Evolutionary conservation across 2,888 invertebrate genomes (phyloP).

Genomic region (Sphaeridia pumilis): DNA sequence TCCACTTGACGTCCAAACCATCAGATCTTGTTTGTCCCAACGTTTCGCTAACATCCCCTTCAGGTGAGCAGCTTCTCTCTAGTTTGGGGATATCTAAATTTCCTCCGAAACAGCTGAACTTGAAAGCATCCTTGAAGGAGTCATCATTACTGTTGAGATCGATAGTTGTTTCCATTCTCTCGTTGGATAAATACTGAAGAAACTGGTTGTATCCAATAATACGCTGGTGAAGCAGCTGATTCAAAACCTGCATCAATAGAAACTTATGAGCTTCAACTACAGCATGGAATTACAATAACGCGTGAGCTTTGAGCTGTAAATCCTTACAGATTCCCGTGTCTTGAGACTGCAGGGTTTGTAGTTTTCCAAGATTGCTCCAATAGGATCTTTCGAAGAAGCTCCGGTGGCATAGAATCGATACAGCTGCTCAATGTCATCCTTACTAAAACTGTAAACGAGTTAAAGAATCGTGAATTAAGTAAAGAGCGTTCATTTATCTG

Average conservation of each 20-base stretch:
- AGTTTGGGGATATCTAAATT: background rate
- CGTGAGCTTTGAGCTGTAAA: background rate
- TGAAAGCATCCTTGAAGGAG: slow-evolving; percentile 4
- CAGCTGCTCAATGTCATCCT: slow-evolving; percentile 53
- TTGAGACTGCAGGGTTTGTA: slow-evolving; percentile 52
- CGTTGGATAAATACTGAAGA: slow-evolving; percentile 21
- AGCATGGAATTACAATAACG: background rate
- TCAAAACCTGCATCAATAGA: slow-evolving; percentile 46
- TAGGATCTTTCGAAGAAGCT: slow-evolving; percentile 46
- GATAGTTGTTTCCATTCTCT: slow-evolving; percentile 18
- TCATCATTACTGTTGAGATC: slow-evolving; percentile 16
- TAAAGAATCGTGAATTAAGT: too few species aligned
- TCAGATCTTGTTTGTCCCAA: slow-evolving; percentile 22
- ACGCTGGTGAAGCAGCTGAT: slow-evolving; percentile 50
- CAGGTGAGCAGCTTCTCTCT: background rate
- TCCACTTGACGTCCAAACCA: slow-evolving; percentile 45
- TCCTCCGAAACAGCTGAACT: slow-evolving; percentile 4
- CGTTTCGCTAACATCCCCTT: slow-evolving; percentile 11
- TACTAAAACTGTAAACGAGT: slow-evolving; percentile 38
- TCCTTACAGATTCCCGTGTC: slow-evolving; percentile 45
- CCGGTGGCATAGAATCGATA: slow-evolving; percentile 57
- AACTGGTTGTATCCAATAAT: slow-evolving; percentile 46
- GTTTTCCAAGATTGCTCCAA: slow-evolving; percentile 51
- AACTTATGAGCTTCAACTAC: too few species aligned
- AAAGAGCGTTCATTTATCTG: too few species aligned